Evolutionary conservation across 2,888 invertebrate genomes (phyloP), one percentile per base, ranked within the genome.

Genomic region (Disparrhopalites patrizii): DNA sequence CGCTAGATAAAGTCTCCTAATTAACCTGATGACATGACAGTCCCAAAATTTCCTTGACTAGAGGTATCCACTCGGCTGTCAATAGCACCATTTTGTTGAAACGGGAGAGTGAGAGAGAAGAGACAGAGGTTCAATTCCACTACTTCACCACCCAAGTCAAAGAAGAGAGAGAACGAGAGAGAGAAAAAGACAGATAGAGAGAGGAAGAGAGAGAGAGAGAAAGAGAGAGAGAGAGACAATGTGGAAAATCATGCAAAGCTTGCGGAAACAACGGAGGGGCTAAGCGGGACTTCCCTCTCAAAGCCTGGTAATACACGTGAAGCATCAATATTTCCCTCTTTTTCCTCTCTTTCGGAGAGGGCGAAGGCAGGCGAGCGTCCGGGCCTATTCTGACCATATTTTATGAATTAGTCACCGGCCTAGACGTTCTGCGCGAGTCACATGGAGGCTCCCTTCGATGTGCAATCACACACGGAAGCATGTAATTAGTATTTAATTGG

Each of bases 11-110:
- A 51, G 51, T 51, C 61, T 51, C 27, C 61, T 61, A 61, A 61
- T 61, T 61, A 61, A 61, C 61, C 61, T 61, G 61, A 61, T 61
- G 61, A 61, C 61, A 61, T 61, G 61, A 52, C 61, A 61, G 58
- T 56, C 38, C 23, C 30, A 31, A 58, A 58, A 47, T 58, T 61
- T 61, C 51, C 36, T 61, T 58, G 36, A 38, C 50, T 47, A 13
- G n/a, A n/a, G 50, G 36, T 52, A 51, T 61, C 61, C 61, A 61
- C 52, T 61, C 61, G 51, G 38, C 61, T 61, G 51, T 61, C 61
- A 61, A 50, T 61, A 61, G 36, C 61, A 61, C 51, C 27, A 51
- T 61, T 61, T 61, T 36, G 60, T 58, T 38, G 47, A 20, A 50
- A 50, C 50, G 43, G 33, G 47, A 28, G 3, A 58, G 61, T 36